Base-by-base conservation (phyloP, 1,140 invertebrate species). In the Euwallacea similis region DNA sequence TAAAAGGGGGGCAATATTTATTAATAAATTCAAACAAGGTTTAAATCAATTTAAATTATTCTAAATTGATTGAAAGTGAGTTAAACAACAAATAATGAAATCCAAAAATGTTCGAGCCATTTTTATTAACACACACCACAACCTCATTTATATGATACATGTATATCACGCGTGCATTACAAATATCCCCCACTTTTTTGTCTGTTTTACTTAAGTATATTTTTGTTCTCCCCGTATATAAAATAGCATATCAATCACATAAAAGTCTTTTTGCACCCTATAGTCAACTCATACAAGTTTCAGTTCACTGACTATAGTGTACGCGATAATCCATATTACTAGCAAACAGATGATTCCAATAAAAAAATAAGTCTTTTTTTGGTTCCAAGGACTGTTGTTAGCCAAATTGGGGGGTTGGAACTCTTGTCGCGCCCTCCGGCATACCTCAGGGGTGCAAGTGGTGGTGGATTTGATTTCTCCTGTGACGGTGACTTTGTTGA, bases 321-420 rank as follows among this genome's bases (percentile, higher is more conserved):
- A 86, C 42, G 84, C 73, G 62, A 86, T 77, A 9, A 85, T 77
- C 85, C 85, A 86, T 2, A 85, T 11, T 11, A 83, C 68, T 0
- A 86, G 74, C 0, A 83, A 77, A 10, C 82, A 75, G 66, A 86
- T 80, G 2, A 82, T 79, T 6, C 75, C 78, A 7, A 86, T 64
- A 8, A 86, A 79, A 71, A 85, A 85, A 43, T 84, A 74, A 0
- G 84, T 85, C 69, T 86, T 86, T 7, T 82, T 79, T 4, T 75
- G 73, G 55, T 86, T 83, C 85, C 85, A 86, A 0, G 85, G 84
- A 61, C 81, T 84, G 60, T 84, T 83, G 47, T 83, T 82, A 4
- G 76, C 72, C n/a, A 81, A 68, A 69, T 81, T 77, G 3, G 78
- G 77, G 2, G 79, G 75, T 56, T 74, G 76, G 56, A 75, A 79